Base-by-base conservation (phyloP, 2,797 vertebrate species). In the Melanotaenia boesemani region DNA sequence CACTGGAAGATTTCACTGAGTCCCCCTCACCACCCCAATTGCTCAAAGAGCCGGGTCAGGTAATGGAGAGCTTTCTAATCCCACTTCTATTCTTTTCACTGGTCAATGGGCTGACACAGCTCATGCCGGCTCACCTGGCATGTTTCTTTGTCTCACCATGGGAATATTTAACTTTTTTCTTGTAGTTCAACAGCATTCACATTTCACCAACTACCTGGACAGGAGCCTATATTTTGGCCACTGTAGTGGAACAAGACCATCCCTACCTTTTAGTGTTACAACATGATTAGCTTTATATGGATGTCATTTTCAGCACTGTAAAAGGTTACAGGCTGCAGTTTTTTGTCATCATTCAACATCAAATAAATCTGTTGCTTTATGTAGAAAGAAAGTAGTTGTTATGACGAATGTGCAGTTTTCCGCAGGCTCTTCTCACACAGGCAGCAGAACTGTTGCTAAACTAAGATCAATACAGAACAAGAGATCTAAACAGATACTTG, bases 401-500 rank as follows among this genome's bases (percentile, higher is more conserved):
- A 72, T 85, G 86, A 90, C 82, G 44, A 91, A 91, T 88, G 71
- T 58, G 60, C 66, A 62, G 66, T 74, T 89, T 83, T 82, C 54
- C 74, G 79, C 76, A 63, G 63, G 70, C 73, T 66, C 46, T 57
- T 55, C 72, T 67, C 63, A 76, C 57, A 70, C 75, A 77, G 77
- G 72, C 64, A 62, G 48, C 1, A 54, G 76, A 74, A 75, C 88
- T 87, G 79, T 70, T 81, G 72, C 89, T 89, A 83, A 92, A 88
- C 79, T 77, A 83, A 88, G 84, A 92, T 93, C 91, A 76, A 93
- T 93, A 90, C 58, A 10, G 75, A 88, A 86, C 83, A 90, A 83
- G 78, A 88, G 77, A 89, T 85, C 68, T 83, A 83, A 86, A 83
- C 79, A 86, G 84, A 91, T 91, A 80, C 74, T 69, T 65, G 64